A percentile compares a stretch with the other conserved stretches of the same genome.
Evolutionary conservation across 1,140 invertebrate species (phyloP).

Genomic region (Hyposmocoma kahamanoa): DNA sequence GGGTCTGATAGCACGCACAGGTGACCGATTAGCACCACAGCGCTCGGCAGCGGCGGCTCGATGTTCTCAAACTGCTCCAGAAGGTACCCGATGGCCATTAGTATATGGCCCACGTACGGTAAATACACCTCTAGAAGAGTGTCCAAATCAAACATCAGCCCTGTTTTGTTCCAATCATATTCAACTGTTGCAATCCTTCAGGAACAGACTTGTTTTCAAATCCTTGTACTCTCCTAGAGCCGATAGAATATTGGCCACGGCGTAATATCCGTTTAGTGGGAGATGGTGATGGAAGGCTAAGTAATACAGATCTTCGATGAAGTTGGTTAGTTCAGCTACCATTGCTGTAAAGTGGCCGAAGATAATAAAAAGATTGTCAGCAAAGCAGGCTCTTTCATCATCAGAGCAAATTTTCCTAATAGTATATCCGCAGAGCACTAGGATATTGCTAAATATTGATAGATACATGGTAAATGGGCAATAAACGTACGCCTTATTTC

Average conservation of each 20-base stretch:
- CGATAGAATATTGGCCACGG: slow-evolving; percentile 30
- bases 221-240: slow-evolving; percentile 37
- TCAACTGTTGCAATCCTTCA: slow-evolving; percentile 8
- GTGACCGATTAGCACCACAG: slow-evolving; percentile 46
- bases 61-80: slow-evolving; percentile 42
- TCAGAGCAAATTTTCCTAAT: slow-evolving; percentile 18
- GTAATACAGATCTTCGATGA: slow-evolving; percentile 18
- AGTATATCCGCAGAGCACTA: slow-evolving; percentile 26
- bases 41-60: slow-evolving; percentile 38
- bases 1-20: slow-evolving; percentile 44
- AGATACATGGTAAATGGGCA: slow-evolving; percentile 21
- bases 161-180: slow-evolving; percentile 3
- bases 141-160: slow-evolving; percentile 30
- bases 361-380: slow-evolving; percentile 25
- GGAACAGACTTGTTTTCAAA: slow-evolving; percentile 15
- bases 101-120: slow-evolving; percentile 43
- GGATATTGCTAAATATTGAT: slow-evolving; percentile 21
- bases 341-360: slow-evolving; percentile 27
- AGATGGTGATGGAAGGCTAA: slow-evolving; percentile 17
- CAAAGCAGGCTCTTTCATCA: slow-evolving; percentile 8
- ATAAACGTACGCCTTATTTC: too few species aligned
- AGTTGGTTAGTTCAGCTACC: slow-evolving; percentile 16
- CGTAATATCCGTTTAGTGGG: slow-evolving; percentile 24
- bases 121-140: slow-evolving; percentile 28
- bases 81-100: slow-evolving; percentile 53